Evolutionary conservation across 2,797 vertebrate genomes (phyloP).

Genomic region (Phoeniculus purpureus): DNA sequence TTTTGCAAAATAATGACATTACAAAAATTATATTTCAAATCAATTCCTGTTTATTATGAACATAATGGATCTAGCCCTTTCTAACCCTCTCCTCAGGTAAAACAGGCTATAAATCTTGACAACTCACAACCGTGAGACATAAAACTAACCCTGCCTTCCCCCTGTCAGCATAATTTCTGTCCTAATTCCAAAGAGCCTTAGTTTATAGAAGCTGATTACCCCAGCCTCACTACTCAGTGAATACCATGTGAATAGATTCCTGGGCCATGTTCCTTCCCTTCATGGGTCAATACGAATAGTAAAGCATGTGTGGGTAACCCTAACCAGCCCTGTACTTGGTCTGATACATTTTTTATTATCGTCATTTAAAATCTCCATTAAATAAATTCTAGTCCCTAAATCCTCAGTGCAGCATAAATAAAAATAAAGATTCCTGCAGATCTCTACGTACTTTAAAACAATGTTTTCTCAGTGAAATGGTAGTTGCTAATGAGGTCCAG

Average conservation of each 20-base stretch:
- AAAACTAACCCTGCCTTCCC: slow-evolving; percentile 74
- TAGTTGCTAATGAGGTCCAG: slow-evolving; percentile 8
- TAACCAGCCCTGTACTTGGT: slow-evolving; percentile 62
- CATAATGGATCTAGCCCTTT: slow-evolving; percentile 82
- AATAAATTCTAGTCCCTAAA: slow-evolving; percentile 66
- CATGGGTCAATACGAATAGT: slow-evolving; percentile 64
- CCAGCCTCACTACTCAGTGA: slow-evolving; percentile 71
- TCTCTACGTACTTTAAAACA: background rate
- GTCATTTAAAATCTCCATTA: slow-evolving; percentile 49
- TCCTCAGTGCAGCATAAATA: slow-evolving; percentile 67
- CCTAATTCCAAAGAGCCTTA: slow-evolving; percentile 74
- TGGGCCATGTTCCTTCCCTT: slow-evolving; percentile 69
- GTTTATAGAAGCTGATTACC: slow-evolving; percentile 70
- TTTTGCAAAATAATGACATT: slow-evolving; percentile 79
- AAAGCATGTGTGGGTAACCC: slow-evolving; percentile 61
- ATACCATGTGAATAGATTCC: slow-evolving; percentile 65
- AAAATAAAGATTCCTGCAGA: slow-evolving; percentile 50
- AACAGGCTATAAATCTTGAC: slow-evolving; percentile 72
- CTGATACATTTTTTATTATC: slow-evolving; percentile 45
- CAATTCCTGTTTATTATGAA: slow-evolving; percentile 76
- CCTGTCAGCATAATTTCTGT: slow-evolving; percentile 68
- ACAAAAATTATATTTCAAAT: slow-evolving; percentile 76
- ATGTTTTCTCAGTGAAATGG: background rate
- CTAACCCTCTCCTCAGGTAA: slow-evolving; percentile 78
- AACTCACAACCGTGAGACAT: slow-evolving; percentile 75